Base-by-base conservation (phyloP, 2,113 vertebrate genomes). In the Dromiciops gliroides region DNA sequence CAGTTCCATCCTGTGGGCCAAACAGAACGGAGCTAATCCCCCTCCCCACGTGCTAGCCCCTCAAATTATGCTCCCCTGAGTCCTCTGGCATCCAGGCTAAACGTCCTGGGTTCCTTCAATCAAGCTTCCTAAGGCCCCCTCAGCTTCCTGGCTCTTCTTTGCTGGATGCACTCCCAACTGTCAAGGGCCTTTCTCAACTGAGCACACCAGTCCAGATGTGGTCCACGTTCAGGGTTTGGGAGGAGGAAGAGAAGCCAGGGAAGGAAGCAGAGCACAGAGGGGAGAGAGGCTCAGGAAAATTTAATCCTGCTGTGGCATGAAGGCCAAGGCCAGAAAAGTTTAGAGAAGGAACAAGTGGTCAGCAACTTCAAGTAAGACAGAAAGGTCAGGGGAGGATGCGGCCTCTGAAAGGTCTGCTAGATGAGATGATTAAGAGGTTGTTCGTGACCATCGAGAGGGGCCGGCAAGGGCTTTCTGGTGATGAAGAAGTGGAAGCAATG, bases 161-260 rank as follows among this genome's bases (percentile, higher is more conserved):
- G n/a, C n/a, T 83, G 67, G 67, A 83, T 83, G 67, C 23, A 19
- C 37, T 83, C 67, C 67, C 67, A 83, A n/a, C 67, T 83, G 67
- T 83, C 67, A 83, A 83, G 16, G 25, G 16, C n/a, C n/a, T 83
- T 83, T 19, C 67, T 44, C 67, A 83, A 44, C 37, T 22, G 67
- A 83, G 67, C 67, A 83, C 67, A n/a, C 37, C 37, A 83, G 67
- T n/a, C 67, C 67, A 83, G 67, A 83, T 83, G 67, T 44, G 67
- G 67, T 44, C 67, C 67, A 83, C 7, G n/a, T 83, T 83, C 67
- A 83, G 67, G 67, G n/a, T 7, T 83, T 83, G n/a, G 67, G 37
- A 83, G 67, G 67, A 83, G 67, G n/a, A 83, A 83, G 67, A 83
- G 67, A n/a, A 83, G 67, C 67, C 67, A 83, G n/a, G n/a, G 67